phyloP scores from a whole-genome alignment of 2,113 vertebrate genomes.

The Synchiropus splendidus region DNA sequence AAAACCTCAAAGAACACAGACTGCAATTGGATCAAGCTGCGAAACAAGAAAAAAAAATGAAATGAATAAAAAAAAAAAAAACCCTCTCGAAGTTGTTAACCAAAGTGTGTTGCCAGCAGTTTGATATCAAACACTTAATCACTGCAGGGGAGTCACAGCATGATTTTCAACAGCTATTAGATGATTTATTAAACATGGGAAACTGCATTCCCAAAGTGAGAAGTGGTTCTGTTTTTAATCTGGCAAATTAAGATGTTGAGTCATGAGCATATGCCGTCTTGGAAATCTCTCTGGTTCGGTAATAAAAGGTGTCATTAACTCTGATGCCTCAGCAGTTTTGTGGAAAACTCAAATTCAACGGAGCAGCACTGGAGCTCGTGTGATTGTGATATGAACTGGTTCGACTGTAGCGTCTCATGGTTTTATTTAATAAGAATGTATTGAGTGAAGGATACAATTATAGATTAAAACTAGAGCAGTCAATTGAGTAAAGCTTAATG shows the following conservation, averaged over 20 bases:
- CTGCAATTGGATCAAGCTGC: no score
- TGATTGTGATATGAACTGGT: no score
- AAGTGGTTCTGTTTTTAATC: conserved; percentile 52
- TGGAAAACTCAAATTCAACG: no score
- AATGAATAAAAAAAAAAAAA: conserved; percentile 6
- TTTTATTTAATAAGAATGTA: no score
- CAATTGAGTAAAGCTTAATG: no score
- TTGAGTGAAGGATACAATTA: no score
- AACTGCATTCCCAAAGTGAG: conserved; percentile 40
- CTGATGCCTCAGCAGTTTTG: no score
- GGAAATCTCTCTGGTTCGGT: conserved; percentile 10
- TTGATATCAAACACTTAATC: conserved; percentile 29
- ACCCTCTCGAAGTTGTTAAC: conserved; percentile 20
- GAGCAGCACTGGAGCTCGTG: no score
- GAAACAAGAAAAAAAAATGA: no score
- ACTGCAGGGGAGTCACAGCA: conserved; percentile 34
- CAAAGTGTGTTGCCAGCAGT: conserved; percentile 19
- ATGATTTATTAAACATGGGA: conserved; percentile 49
- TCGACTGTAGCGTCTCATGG: no score
- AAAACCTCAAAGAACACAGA: no score
- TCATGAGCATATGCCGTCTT: conserved; percentile 47
- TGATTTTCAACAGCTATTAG: conserved; percentile 20
- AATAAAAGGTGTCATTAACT: conserved; percentile 40
- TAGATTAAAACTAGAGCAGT: no score
- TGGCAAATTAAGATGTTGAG: conserved; percentile 46